phyloP scores from a whole-genome alignment of 37 sponge, comb jelly and placozoan species.

The Haliclona indistincta region DNA sequence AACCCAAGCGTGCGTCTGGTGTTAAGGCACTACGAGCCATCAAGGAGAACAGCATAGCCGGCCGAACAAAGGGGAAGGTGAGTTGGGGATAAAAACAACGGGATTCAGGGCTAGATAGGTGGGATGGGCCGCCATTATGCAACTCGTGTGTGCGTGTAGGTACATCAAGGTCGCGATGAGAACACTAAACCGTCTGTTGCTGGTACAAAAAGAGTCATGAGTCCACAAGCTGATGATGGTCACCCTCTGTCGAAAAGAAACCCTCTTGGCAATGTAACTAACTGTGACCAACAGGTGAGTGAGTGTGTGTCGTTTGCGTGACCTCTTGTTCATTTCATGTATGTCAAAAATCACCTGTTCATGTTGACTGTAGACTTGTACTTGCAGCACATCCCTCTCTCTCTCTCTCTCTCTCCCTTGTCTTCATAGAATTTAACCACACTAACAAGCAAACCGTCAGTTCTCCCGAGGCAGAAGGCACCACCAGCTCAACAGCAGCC shows the following conservation, averaged over 20 bases:
- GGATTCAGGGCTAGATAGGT: too few relatives aligned
- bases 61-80: conserved; percentile 23
- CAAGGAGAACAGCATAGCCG: conserved; percentile 34
- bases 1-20: conserved; percentile 37
- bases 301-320: too few relatives aligned
- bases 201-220: conserved; percentile 33
- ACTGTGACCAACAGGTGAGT: too few relatives aligned
- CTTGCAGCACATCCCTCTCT: background rate
- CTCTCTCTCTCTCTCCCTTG: conserved; percentile 27
- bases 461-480: conserved; percentile 3
- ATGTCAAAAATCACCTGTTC: background rate
- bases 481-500: too few relatives aligned
- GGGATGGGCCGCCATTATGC: too few relatives aligned
- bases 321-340: too few relatives aligned
- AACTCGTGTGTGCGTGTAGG: too few relatives aligned
- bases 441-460: conserved; percentile 4
- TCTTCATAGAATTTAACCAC: too few relatives aligned
- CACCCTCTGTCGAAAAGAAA: conserved; percentile 62
- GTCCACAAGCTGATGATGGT: conserved; percentile 7
- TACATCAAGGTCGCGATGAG: background rate
- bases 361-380: background rate
- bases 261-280: conserved; percentile 69
- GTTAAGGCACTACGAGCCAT: conserved; percentile 62
- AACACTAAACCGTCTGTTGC: background rate
- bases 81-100: too few relatives aligned